Base-by-base conservation (phyloP, 2,888 invertebrate species). In the Sminthurinus aureus region DNA sequence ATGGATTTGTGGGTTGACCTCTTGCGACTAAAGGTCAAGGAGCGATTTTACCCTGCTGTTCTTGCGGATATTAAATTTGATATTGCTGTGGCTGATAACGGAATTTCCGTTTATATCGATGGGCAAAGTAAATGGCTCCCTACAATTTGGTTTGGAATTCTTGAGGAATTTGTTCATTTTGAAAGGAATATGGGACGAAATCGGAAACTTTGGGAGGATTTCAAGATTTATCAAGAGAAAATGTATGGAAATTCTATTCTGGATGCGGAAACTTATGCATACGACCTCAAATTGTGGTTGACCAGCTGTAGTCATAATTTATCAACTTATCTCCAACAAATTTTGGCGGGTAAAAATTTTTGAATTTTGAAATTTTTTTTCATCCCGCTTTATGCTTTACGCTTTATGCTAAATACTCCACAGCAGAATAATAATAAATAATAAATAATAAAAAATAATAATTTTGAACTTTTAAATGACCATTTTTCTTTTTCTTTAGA, bases 141-240 rank as follows among this genome's bases (percentile, higher is more conserved):
- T 0, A 13, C 38, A 11, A 81, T 81, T 58, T 81, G 80, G 80
- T 51, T 73, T 13, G 22, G 26, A 52, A 73, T 81, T n/a, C 58
- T 81, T 0, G 74, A 81, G n/a, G 80, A 81, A 26, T 81, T 81
- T 73, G 18, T 11, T 38, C 50, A 81, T 58, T 81, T 81, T 71
- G 71, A 71, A 24, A 71, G 24, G 24, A 3, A 26, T 24, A 18
- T 71, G 0, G 74, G 22, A 0, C 0, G 58, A n/a, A 9, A 6
- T 13, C 1, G 38, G 38, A 26, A 71, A 71, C 0, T 52, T 0
- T 81, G 73, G 20, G 9, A 26, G 8, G 73, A 81, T 74, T 74
- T 26, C 22, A 22, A 20, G 18, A 8, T 6, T 0, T 22, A 38
- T 24, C 22, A 52, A 20, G 51, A 71, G 20, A 81, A 81, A 74